phyloP scores from a whole-genome alignment of 2,113 vertebrate genomes.

The Larimichthys crocea region DNA sequence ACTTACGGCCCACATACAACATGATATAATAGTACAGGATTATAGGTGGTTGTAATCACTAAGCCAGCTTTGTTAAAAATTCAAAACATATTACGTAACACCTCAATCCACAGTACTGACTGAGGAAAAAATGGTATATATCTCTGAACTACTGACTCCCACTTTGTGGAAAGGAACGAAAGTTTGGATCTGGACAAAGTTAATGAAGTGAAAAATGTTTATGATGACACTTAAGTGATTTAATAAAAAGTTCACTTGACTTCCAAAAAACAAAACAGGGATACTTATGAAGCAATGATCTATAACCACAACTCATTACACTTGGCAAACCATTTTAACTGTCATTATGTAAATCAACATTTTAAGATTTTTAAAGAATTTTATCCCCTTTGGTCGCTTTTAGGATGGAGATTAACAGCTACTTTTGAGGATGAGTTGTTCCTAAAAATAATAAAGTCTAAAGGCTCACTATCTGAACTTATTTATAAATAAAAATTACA shows the following conservation, averaged over 20 bases:
- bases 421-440: too few species aligned
- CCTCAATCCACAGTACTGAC: neutral
- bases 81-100: slow-evolving; percentile 53
- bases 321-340: too few species aligned
- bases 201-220: neutral
- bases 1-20: neutral
- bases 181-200: neutral
- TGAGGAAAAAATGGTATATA: neutral
- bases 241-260: neutral
- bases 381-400: too few species aligned
- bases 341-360: too few species aligned
- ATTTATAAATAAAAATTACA: too few species aligned
- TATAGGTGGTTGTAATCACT: slow-evolving; percentile 24
- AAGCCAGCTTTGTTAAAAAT: slow-evolving; percentile 35
- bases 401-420: too few species aligned
- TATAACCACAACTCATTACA: neutral
- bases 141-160: slow-evolving; percentile 21
- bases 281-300: neutral
- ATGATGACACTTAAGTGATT: neutral
- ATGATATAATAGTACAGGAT: slow-evolving; percentile 14
- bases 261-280: neutral
- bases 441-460: too few species aligned
- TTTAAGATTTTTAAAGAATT: too few species aligned
- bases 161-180: neutral
- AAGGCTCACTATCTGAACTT: too few species aligned